Percentiles rank a stretch among this genome's conserved stretches.
Conservation (phyloP, 2,113 vertebrate species). For the Catharus bicknelli region DNA sequence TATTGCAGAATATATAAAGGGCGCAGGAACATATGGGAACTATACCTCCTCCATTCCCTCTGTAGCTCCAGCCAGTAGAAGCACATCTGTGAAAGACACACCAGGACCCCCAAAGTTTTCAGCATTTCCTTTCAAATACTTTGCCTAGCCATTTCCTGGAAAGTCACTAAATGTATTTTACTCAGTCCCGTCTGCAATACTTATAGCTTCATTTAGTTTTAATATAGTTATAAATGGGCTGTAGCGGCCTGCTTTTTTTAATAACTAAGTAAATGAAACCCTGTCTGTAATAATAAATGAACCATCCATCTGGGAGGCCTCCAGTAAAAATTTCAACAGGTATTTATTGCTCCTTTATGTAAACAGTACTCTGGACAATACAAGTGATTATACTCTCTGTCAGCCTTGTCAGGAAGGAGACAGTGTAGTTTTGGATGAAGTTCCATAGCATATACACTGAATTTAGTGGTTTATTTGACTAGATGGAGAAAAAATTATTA, state of each 20-base stretch:
- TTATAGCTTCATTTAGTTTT: slow-evolving; percentile 70
- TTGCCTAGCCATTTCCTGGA: slow-evolving; percentile 54
- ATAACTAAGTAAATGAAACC: slow-evolving; percentile 70
- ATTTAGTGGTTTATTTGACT: slow-evolving; percentile 28
- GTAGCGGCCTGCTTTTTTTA: slow-evolving; percentile 63
- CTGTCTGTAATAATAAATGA: slow-evolving; percentile 70
- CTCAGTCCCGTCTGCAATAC: slow-evolving; percentile 50
- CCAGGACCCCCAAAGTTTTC: slow-evolving; percentile 37
- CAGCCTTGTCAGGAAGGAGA: slow-evolving; percentile 47
- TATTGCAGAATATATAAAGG: not conserved
- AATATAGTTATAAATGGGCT: slow-evolving; percentile 70
- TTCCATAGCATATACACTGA: slow-evolving; percentile 4
- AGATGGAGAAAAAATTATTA: slow-evolving; percentile 16
- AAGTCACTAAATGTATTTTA: slow-evolving; percentile 48
- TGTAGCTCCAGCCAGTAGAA: not conserved
- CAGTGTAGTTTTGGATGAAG: not conserved
- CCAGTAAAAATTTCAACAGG: slow-evolving; percentile 50
- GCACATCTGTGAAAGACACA: not conserved
- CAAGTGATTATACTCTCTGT: slow-evolving; percentile 40
- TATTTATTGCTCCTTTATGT: slow-evolving; percentile 47
- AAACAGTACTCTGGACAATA: slow-evolving; percentile 49
- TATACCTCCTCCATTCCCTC: not conserved
- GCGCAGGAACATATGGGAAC: not conserved
- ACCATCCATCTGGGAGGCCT: slow-evolving; percentile 50
- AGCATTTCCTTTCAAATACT: slow-evolving; percentile 57